These are phyloP conservation scores for Guaruba guarouba DNA, from an alignment of 2,113 vertebrate species.

Conservation along the genomic window DNA sequence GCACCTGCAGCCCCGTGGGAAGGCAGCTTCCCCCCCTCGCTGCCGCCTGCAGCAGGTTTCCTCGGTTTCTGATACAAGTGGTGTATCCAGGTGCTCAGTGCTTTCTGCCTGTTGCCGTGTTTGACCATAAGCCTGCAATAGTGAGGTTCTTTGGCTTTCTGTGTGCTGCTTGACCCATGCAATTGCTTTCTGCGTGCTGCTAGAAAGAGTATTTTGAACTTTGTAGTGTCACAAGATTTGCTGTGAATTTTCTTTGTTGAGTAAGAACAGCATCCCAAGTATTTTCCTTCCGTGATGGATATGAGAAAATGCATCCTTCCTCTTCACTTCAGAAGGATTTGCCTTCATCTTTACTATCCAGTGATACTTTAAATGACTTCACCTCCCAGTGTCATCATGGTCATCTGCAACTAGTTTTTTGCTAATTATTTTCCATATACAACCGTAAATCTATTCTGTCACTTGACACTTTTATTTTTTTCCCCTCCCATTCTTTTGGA, in stretches of 20 bases:
- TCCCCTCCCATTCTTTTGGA: not conserved
- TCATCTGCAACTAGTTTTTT: not conserved
- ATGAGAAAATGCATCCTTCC: not conserved
- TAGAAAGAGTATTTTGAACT: not conserved
- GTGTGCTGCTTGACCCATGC: not conserved
- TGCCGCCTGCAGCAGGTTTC: rapidly evolving
- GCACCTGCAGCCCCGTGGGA: not conserved
- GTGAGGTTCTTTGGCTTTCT: not conserved
- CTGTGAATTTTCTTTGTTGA: not conserved
- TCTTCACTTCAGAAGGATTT: not conserved
- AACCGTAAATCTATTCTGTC: not conserved
- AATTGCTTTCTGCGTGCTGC: not conserved
- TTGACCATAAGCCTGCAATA: not conserved
- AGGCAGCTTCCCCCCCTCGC: rapidly evolving
- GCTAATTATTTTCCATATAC: not conserved
- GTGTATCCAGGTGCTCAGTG: not conserved
- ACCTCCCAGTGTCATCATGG: not conserved
- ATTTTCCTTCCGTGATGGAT: not conserved
- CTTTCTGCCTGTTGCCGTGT: not conserved
- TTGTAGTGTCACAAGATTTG: not conserved
- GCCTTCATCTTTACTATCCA: not conserved
- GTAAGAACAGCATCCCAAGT: not conserved
- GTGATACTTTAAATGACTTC: rapidly evolving
- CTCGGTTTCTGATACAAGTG: not conserved
- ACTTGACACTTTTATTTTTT: not conserved